These are phyloP conservation scores for Myopa testacea DNA, from an alignment of 2,888 invertebrate genomes.

Conservation along the genomic window DNA sequence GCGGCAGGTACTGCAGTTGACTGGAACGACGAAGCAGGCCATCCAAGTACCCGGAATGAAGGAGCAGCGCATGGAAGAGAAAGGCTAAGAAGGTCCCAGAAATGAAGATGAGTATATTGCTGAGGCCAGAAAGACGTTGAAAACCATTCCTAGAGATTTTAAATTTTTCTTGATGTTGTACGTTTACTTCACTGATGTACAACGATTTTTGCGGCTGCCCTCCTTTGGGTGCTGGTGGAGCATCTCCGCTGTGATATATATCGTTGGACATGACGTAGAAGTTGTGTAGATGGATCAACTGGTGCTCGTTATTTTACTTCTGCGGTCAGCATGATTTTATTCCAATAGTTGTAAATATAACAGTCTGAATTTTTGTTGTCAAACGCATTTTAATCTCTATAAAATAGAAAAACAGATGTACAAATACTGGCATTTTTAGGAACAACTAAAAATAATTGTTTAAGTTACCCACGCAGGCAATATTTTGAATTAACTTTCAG, in stretches of 20 bases:
- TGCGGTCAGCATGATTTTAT: conserved; percentile 7
- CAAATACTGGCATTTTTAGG: background rate
- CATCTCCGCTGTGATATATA: background rate
- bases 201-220: too few species aligned
- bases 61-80: conserved; percentile 51
- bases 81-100: conserved; percentile 58
- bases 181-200: background rate
- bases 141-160: background rate
- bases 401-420: background rate
- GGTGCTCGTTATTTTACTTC: background rate
- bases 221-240: background rate
- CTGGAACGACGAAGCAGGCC: conserved; percentile 46
- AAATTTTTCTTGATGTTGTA: too few species aligned
- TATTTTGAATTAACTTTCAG: background rate
- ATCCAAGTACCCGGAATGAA: conserved; percentile 37
- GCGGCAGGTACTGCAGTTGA: conserved; percentile 62
- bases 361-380: background rate
- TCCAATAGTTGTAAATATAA: conserved; percentile 15
- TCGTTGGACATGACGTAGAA: background rate
- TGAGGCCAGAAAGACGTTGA: conserved; percentile 4
- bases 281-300: background rate
- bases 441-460: background rate
- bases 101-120: conserved; percentile 55
- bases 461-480: conserved; percentile 32
- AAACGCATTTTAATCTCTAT: conserved; percentile 21